Percentiles rank a stretch among this genome's conserved stretches.
Conservation (phyloP, 1,140 invertebrate species). For the Saxidomus purpurata region DNA sequence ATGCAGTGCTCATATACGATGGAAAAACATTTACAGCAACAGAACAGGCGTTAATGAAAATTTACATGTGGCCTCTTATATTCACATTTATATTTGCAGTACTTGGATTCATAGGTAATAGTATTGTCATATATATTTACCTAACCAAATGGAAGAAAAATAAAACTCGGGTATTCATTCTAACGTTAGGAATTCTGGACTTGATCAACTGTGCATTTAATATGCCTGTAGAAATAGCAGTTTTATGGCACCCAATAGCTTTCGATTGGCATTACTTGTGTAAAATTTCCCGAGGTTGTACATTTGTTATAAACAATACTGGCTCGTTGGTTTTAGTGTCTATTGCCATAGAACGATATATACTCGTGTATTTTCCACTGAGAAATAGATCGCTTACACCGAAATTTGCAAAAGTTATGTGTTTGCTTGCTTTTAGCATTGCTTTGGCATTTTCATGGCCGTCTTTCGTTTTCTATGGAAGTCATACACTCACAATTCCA, state of each 20-base stretch:
- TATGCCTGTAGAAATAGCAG: constrained; percentile 53
- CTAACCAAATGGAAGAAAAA: constrained; percentile 53
- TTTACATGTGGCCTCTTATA: constrained; percentile 49
- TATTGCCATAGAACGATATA: constrained; percentile 62
- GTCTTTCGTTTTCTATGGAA: constrained; percentile 59
- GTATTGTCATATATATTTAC: constrained; percentile 57
- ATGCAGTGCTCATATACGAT: background rate
- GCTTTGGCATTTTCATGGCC: constrained; percentile 41
- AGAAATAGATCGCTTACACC: constrained; percentile 48
- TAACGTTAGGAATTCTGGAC: constrained; percentile 47
- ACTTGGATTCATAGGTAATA: constrained; percentile 52
- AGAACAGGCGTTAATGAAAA: background rate
- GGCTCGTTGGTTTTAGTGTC: constrained; percentile 43
- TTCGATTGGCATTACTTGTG: constrained; percentile 55
- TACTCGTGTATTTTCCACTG: constrained; percentile 55
- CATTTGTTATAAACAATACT: constrained; percentile 63
- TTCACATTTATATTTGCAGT: constrained; percentile 18
- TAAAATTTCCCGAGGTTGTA: constrained; percentile 50
- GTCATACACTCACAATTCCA: constrained; percentile 16
- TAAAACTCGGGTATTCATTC: constrained; percentile 56
- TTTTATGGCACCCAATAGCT: constrained; percentile 15
- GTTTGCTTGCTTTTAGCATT: constrained; percentile 36
- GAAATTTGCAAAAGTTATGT: constrained; percentile 51
- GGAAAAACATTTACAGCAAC: background rate
- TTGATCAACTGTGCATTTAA: constrained; percentile 56